A percentile compares a stretch with the other conserved stretches of the same genome.
These are phyloP conservation scores for Zoanthus gigantus DNA, from an alignment of 92 coral and sea anemone species.

Conservation along the genomic window DNA sequence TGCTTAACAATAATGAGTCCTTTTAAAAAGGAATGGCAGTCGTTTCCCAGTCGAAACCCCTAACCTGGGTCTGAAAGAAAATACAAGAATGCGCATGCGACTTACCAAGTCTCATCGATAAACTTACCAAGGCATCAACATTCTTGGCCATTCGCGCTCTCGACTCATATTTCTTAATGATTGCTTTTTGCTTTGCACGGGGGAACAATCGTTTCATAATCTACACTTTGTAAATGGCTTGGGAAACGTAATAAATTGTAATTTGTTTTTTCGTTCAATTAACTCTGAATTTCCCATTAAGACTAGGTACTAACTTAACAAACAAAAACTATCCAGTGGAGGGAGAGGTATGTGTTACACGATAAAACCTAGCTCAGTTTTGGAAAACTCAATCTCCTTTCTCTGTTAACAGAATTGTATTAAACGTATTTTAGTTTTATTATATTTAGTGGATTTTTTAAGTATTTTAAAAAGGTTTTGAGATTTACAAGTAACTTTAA, in stretches of 20 bases:
- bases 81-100: not conserved
- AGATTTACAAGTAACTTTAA: not conserved
- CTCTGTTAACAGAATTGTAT: no score
- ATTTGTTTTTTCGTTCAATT: not conserved
- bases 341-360: not conserved
- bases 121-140: conserved; percentile 88
- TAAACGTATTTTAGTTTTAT: not conserved
- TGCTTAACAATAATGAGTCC: not conserved
- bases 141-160: conserved; percentile 85
- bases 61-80: no score
- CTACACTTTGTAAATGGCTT: not conserved
- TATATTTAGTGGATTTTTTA: not conserved
- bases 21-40: not conserved
- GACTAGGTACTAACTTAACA: not conserved
- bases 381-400: no score
- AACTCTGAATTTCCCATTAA: not conserved
- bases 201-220: conserved; percentile 91
- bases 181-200: conserved; percentile 84
- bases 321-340: not conserved
- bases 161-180: conserved; percentile 82
- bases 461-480: not conserved
- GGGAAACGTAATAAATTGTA: not conserved
- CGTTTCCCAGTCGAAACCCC: no score
- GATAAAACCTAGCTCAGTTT: no score
- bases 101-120: no score